Evolutionary conservation across 2,888 invertebrate species (phyloP), one percentile per base, ranked within the genome.

Genomic region (Megamerina dolium): DNA sequence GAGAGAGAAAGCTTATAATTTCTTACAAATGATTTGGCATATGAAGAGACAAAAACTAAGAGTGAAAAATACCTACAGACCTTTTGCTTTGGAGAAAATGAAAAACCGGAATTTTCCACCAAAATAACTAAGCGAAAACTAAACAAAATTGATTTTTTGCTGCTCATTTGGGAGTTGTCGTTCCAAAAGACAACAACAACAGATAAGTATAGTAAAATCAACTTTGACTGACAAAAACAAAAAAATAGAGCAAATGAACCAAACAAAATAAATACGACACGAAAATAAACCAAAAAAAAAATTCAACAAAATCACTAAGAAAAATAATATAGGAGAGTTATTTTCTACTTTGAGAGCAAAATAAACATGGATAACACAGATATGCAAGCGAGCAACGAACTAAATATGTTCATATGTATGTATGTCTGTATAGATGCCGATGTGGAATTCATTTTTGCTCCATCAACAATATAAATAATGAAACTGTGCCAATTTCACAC

Each of bases 121-220:
- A n/a, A n/a, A n/a, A n/a, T n/a, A n/a, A n/a, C n/a, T n/a, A n/a
- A n/a, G n/a, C n/a, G n/a, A n/a, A n/a, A n/a, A n/a, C n/a, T n/a
- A n/a, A n/a, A n/a, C n/a, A 39, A 17, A 27, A 4, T 26, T 37
- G 17, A 17, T 14, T 18, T 33, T 42, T 35, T 47, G 35, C 43
- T 45, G 41, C 47, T 29, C 47, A 39, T 47, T 49, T 51, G 49
- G 51, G 49, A 45, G 49, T 49, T 51, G 45, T 41, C 50, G 10
- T 8, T n/a, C n/a, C n/a, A n/a, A n/a, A n/a, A n/a, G n/a, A n/a
- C n/a, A n/a, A n/a, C n/a, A n/a, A n/a, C n/a, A n/a, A n/a, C n/a
- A n/a, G n/a, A n/a, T n/a, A n/a, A n/a, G n/a, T n/a, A n/a, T n/a
- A n/a, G n/a, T n/a, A n/a, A n/a, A n/a, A n/a, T n/a, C n/a, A n/a